These are phyloP conservation scores for Cynaeus angustus DNA, from an alignment of 2,888 invertebrate species.

Conservation along the genomic window DNA sequence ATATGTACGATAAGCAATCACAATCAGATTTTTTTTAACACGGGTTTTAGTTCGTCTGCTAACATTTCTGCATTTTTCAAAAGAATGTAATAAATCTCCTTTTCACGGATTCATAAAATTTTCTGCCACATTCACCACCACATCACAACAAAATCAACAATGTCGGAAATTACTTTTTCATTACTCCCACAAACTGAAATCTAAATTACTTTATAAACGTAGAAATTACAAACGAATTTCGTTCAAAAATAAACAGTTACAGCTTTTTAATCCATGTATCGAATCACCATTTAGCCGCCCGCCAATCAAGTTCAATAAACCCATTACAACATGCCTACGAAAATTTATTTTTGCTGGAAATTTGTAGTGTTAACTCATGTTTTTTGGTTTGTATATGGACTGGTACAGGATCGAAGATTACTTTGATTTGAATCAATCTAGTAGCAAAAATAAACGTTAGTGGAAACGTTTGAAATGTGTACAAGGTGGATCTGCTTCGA, in stretches of 20 bases:
- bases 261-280: background rate
- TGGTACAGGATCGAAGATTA: too few species aligned
- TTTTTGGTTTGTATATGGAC: too few species aligned
- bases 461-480: slow-evolving; percentile 1
- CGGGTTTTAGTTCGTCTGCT: too few species aligned
- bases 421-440: slow-evolving; percentile 28
- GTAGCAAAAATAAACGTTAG: slow-evolving; percentile 21
- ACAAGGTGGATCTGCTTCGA: slow-evolving; percentile 14
- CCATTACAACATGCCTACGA: background rate
- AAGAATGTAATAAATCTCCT: too few species aligned
- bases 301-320: slow-evolving; percentile 20
- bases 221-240: background rate
- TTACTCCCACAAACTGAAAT: background rate
- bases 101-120: too few species aligned
- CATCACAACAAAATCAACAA: background rate
- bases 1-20: too few species aligned
- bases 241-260: slow-evolving; percentile 8
- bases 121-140: background rate
- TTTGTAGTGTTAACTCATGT: background rate
- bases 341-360: slow-evolving; percentile 15
- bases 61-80: too few species aligned
- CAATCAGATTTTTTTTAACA: too few species aligned
- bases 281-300: background rate
- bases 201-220: slow-evolving; percentile 4
- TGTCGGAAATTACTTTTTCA: background rate